Base-by-base conservation (phyloP, 2,797 vertebrate species). In the Staurois parvus region DNA sequence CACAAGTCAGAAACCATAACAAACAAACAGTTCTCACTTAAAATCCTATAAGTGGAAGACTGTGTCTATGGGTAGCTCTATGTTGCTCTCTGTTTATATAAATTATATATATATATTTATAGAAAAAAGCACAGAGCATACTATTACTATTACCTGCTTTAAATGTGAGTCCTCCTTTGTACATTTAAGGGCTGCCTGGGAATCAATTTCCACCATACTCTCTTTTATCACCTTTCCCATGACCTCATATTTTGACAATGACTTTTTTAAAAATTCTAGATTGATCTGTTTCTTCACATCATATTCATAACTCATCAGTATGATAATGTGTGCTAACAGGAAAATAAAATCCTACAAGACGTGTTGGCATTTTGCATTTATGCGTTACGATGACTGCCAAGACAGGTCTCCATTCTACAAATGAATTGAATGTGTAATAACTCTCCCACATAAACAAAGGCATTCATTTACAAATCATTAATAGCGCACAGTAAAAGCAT, bases 291-390 rank as follows among this genome's bases (percentile, higher is more conserved):
- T 24, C n/a, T 29, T 68, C 34, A 81, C 69, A 42, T 40, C 34
- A 72, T 70, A 81, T 81, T 81, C 68, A 72, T 62, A 72, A 73
- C 48, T 52, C 68, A 81, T 81, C 79, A 81, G 45, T 81, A 81
- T 81, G 68, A 72, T 62, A 81, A 81, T 81, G 64, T 62, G 68
- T 62, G 72, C 70, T 73, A 83, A 83, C 59, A 74, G 81, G 72
- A 83, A 83, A 83, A 83, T 83, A 83, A 75, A 83, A 72, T 75
- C 70, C 40, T 45, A 83, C 72, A 75, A 83, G 72, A 32, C 34
- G 32, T 34, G 69, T 73, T 81, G 69, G 79, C 79, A 64, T 73
- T 81, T 73, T 64, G 69, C 69, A 73, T 73, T 37, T 81, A 70
- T 72, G 79, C 17, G 48, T 81, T 32, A 32, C 15, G 69, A 73